Evolutionary conservation across 2,888 invertebrate genomes (phyloP).

Genomic region (Rhyacophila evoluta): DNA sequence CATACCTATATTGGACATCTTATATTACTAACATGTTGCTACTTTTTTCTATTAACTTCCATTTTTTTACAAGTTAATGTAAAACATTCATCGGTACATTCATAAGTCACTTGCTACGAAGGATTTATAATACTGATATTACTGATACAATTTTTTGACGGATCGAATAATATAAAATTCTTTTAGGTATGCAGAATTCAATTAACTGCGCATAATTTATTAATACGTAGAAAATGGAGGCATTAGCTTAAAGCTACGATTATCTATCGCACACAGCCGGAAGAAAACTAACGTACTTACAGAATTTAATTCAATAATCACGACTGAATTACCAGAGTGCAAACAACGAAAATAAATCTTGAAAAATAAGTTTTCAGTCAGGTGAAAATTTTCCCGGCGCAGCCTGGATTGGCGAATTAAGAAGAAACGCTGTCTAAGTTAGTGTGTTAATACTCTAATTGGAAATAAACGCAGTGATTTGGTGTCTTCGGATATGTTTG

Average conservation of each 20-base stretch:
- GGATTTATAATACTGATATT: no score
- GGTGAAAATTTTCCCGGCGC: background rate
- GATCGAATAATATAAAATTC: no score
- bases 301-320: conserved; percentile 70
- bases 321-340: conserved; percentile 52
- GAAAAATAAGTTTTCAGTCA: conserved; percentile 12
- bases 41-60: no score
- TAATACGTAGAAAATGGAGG: background rate
- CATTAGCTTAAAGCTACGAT: background rate
- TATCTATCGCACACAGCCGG: background rate
- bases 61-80: no score
- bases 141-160: no score
- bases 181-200: no score
- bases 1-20: no score
- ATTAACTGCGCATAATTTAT: background rate
- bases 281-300: conserved; percentile 66
- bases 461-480: conserved; percentile 24
- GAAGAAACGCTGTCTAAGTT: background rate
- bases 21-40: no score
- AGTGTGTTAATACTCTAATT: background rate
- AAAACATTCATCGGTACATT: no score
- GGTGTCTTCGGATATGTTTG: conserved; percentile 9
- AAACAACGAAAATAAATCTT: background rate
- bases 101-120: no score
- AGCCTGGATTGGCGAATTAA: background rate